Evolutionary conservation across 2,888 invertebrate species (phyloP).

Genomic region (Lepas anatifera): DNA sequence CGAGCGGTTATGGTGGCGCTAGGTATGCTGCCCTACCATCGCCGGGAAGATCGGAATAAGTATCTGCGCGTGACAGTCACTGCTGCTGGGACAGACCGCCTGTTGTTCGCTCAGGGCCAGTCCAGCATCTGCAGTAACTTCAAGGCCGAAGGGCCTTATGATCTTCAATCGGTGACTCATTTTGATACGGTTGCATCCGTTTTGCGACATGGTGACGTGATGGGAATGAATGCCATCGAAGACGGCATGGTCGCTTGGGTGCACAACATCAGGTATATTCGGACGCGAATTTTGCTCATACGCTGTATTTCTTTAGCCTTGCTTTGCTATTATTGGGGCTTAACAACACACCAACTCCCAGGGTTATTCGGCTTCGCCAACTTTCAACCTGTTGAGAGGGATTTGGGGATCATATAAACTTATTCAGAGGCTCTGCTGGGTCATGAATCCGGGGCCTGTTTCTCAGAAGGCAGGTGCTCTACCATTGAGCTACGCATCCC

Average conservation of each 20-base stretch:
- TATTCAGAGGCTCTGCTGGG: no score
- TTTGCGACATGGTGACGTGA: neutral
- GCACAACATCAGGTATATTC: neutral
- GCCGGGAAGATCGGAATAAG: neutral
- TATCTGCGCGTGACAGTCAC: neutral
- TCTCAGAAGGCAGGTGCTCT: no score
- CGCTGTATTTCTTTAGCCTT: neutral
- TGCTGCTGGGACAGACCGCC: neutral
- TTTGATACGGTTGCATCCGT: neutral
- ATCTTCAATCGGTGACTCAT: neutral
- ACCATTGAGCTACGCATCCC: no score
- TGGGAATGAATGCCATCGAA: neutral
- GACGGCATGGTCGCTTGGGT: neutral
- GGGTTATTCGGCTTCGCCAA: no score
- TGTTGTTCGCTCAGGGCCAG: neutral
- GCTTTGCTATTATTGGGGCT: no score
- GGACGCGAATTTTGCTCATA: neutral
- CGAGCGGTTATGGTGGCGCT: neutral
- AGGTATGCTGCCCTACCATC: neutral
- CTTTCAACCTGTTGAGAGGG: no score
- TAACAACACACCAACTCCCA: no score
- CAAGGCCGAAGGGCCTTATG: neutral
- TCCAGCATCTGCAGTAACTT: neutral
- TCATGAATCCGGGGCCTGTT: no score
- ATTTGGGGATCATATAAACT: no score